Base-by-base conservation (phyloP, 2,888 invertebrate genomes). In the Branchellion lobata region DNA sequence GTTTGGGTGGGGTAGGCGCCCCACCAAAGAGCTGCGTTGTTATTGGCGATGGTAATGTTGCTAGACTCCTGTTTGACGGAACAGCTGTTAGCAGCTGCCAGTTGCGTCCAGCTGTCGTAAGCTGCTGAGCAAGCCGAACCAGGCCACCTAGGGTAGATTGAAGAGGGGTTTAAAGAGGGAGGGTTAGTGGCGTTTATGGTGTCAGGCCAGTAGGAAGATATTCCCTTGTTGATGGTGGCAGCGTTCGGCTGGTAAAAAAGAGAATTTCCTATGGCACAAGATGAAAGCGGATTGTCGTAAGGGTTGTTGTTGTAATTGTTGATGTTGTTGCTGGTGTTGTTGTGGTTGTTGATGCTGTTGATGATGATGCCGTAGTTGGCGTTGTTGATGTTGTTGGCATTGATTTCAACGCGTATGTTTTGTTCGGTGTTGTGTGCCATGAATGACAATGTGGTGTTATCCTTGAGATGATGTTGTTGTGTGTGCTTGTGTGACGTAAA, bases 231-330 rank as follows among this genome's bases (percentile, higher is more conserved):
- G 31, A 75, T 57, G 31, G 75, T 8, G 57, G 29, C 29, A n/a
- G 51, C 21, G 40, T 65, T 61, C 2, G n/a, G 53, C 3, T 47
- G 61, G 36, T 77, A 77, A 34, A 77, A 77, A 36, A 77, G 34
- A n/a, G 77, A 65, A n/a, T 77, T 77, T 21, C 77, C 65, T 31
- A 77, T 77, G n/a, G 77, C 77, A 77, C 77, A 77, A 29, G 77
- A 77, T 1, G 77, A 77, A n/a, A 77, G 34, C n/a, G 65, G 34
- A 29, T 77, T 57, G 18, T 77, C 27, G 65, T 77, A 77, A n/a
- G 21, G 61, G 24, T 47, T 77, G 24, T 57, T 57, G 27, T 27
- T 57, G 65, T 47, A 34, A 21, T 33, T 36, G 36, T 73, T 34
- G 47, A 21, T 24, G 11, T 51, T 65, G n/a, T 77, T 53, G 8